These are phyloP conservation scores for Drosophila nigromelanica DNA, from an alignment of 1,140 invertebrate genomes.

Conservation along the genomic window DNA sequence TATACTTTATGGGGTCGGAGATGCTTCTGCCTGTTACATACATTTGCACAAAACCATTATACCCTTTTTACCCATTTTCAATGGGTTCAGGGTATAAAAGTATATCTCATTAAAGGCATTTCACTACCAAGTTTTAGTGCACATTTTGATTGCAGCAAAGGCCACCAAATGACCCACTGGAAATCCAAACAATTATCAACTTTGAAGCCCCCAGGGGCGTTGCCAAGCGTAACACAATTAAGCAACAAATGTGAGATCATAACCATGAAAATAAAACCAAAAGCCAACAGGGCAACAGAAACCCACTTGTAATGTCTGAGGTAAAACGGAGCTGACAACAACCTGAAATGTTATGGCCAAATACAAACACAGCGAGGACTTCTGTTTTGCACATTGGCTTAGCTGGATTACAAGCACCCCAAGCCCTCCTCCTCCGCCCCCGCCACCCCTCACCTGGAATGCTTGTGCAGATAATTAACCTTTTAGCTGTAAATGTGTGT, in stretches of 20 bases:
- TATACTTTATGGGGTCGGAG: too few relatives aligned
- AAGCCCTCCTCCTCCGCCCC: too few relatives aligned
- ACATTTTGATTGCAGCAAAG: constrained; percentile 5
- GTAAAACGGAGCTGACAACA: constrained; percentile 25
- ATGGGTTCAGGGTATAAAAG: too few relatives aligned
- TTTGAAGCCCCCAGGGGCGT: constrained; percentile 1
- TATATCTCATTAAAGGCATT: too few relatives aligned
- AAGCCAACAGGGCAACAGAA: constrained; percentile 10
- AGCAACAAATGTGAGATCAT: constrained; percentile 60
- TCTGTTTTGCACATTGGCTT: constrained; percentile 24
- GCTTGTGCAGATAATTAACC: constrained; percentile 69
- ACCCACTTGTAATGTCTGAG: constrained; percentile 11
- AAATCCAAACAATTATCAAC: constrained; percentile 43
- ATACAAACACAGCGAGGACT: constrained; percentile 30
- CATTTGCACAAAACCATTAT: too few relatives aligned
- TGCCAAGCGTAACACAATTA: constrained; percentile 31
- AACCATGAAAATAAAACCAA: constrained; percentile 55
- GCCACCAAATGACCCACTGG: constrained; percentile 4
- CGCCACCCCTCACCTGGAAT: constrained; percentile 19
- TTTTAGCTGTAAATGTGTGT: constrained; percentile 49
- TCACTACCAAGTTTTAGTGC: not conserved
- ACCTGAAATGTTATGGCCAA: constrained; percentile 37
- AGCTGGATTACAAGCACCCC: not conserved
- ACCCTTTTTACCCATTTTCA: too few relatives aligned
- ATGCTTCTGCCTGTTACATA: too few relatives aligned